phyloP scores from a whole-genome alignment of 2,113 vertebrate species.

The Austrofundulus limnaeus region DNA sequence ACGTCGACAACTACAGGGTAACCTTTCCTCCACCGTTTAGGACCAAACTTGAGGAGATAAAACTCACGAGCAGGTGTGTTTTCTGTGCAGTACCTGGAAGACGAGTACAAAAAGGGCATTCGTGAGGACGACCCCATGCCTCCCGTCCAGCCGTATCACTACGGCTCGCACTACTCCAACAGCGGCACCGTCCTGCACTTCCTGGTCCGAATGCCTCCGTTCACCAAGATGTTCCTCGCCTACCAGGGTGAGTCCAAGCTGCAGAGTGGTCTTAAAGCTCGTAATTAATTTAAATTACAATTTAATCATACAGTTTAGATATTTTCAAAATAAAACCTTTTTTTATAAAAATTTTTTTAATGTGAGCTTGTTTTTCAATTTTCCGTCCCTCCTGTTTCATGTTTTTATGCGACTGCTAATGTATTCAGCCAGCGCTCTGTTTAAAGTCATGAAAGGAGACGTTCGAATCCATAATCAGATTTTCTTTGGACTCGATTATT shows the following conservation, averaged over 20 bases:
- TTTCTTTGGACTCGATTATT: slow-evolving; percentile 68
- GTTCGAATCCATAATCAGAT: slow-evolving; percentile 62
- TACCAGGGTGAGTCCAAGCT: slow-evolving; percentile 91
- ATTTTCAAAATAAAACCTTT: slow-evolving; percentile 32
- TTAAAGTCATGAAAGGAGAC: slow-evolving; percentile 67
- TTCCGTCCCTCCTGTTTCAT: slow-evolving; percentile 34
- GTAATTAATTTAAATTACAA: slow-evolving; percentile 33
- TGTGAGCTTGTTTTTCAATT: slow-evolving; percentile 50
- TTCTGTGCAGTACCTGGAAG: slow-evolving; percentile 89
- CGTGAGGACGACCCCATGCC: slow-evolving; percentile 98
- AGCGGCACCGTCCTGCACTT: slow-evolving; percentile 98
- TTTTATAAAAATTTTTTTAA: no score
- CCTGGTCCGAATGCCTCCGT: slow-evolving; percentile 95
- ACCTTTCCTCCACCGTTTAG: neutral
- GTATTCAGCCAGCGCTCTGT: slow-evolving; percentile 51
- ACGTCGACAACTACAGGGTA: slow-evolving; percentile 97
- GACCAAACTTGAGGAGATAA: neutral
- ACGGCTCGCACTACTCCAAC: slow-evolving; percentile 98
- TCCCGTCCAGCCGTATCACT: slow-evolving; percentile 96
- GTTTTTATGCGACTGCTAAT: slow-evolving; percentile 58
- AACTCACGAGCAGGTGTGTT: neutral
- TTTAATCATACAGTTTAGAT: slow-evolving; percentile 8
- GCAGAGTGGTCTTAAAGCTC: neutral
- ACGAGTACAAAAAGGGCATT: slow-evolving; percentile 94
- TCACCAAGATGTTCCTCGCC: slow-evolving; percentile 98